Evolutionary conservation across 2,113 vertebrate species (phyloP).

Genomic region (Seriola dumerili): DNA sequence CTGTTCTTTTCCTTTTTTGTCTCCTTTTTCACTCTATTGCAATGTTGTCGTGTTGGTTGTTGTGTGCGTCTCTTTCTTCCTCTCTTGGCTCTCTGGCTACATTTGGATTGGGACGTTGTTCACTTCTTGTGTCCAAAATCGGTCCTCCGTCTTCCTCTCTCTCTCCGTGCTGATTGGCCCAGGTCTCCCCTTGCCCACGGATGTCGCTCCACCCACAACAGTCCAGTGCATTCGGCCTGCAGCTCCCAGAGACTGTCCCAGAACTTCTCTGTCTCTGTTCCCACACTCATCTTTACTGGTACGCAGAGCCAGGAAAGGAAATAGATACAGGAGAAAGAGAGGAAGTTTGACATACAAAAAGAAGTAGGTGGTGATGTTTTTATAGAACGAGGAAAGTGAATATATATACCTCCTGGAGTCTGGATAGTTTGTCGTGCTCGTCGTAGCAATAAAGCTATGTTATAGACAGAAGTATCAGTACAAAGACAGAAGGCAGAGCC

Average conservation of each 20-base stretch:
- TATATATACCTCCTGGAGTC: not conserved
- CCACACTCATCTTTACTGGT: slow-evolving; percentile 99
- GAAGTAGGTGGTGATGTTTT: slow-evolving; percentile 5
- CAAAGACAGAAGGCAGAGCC: slow-evolving; percentile 18
- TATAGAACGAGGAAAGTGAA: not conserved
- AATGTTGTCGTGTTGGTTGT: slow-evolving; percentile 73
- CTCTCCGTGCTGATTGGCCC: slow-evolving; percentile 89
- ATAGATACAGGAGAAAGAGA: slow-evolving; percentile 24
- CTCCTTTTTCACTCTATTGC: slow-evolving; percentile 58
- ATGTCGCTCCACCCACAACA: slow-evolving; percentile 99
- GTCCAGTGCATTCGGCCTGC: slow-evolving; percentile 97
- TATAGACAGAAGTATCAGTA: slow-evolving; percentile 1
- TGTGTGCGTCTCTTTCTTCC: slow-evolving; percentile 74
- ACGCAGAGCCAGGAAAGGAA: slow-evolving; percentile 86
- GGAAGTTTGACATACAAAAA: slow-evolving; percentile 6
- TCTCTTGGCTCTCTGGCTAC: slow-evolving; percentile 62
- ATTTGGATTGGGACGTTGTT: slow-evolving; percentile 70
- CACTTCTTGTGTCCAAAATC: slow-evolving; percentile 68
- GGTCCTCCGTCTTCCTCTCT: slow-evolving; percentile 70
- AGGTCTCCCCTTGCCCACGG: slow-evolving; percentile 98
- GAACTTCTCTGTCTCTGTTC: slow-evolving; percentile 99
- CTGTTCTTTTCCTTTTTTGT: slow-evolving; percentile 51
- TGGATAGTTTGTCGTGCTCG: not conserved
- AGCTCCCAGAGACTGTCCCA: slow-evolving; percentile 98
- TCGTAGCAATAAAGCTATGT: not conserved